These are phyloP conservation scores for Argyresthia albistria DNA, from an alignment of 2,888 invertebrate species.

Conservation along the genomic window DNA sequence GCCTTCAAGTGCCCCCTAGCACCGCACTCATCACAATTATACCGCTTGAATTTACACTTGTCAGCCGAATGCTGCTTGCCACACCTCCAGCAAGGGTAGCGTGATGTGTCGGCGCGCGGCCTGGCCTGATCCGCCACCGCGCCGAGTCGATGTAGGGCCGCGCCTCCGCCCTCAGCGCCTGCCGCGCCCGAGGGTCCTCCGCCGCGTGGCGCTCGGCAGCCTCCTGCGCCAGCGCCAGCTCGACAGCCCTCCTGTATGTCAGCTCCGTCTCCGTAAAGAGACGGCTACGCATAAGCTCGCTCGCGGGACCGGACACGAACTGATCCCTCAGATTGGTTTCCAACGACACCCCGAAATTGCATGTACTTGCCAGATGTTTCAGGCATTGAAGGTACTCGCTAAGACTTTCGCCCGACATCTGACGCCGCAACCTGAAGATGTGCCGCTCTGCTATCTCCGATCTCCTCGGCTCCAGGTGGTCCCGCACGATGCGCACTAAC, in stretches of 20 bases:
- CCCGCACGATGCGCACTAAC: neutral
- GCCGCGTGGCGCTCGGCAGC: conserved; percentile 5
- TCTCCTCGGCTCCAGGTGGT: neutral
- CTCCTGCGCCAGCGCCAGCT: conserved; percentile 6
- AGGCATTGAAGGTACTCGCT: conserved; percentile 9
- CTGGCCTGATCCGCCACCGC: neutral
- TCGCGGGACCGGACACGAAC: conserved; percentile 7
- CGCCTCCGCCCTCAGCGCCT: neutral
- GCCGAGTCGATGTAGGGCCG: neutral
- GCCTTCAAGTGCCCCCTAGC: neutral
- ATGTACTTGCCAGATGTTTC: conserved; percentile 11
- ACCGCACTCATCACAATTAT: conserved; percentile 2
- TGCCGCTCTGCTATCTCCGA: neutral
- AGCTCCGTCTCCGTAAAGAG: too few species aligned
- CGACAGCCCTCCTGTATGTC: too few species aligned
- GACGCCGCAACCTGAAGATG: neutral
- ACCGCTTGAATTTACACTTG: neutral
- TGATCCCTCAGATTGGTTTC: conserved; percentile 9
- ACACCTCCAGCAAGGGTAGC: neutral
- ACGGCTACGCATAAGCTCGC: conserved; percentile 2
- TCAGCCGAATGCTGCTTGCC: neutral
- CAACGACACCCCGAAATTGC: conserved; percentile 5
- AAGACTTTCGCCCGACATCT: neutral
- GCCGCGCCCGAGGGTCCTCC: neutral
- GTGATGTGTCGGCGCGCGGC: neutral